A percentile compares a stretch with the other conserved stretches of the same genome.
These are phyloP conservation scores for Machimus rusticus DNA, from an alignment of 2,888 invertebrate genomes.

Conservation along the genomic window DNA sequence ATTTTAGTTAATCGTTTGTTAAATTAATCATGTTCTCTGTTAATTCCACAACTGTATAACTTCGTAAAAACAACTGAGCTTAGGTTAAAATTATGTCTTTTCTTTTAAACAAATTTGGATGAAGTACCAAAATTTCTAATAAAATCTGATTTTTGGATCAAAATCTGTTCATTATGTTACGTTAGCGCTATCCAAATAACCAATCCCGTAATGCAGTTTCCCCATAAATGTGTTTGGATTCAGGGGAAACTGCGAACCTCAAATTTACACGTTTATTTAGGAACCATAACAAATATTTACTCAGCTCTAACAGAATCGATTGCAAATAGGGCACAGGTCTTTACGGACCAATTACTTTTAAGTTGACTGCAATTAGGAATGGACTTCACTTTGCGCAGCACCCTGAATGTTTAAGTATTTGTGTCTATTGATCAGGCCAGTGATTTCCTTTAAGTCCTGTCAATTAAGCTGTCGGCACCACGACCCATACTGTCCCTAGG, in stretches of 20 bases:
- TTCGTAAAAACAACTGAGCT: too few species aligned
- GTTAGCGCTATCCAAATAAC: neutral
- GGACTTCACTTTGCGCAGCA: neutral
- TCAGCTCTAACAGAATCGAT: neutral
- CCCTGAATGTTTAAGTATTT: neutral
- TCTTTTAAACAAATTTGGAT: too few species aligned
- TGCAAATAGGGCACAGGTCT: neutral
- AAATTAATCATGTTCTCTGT: too few species aligned
- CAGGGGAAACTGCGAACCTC: neutral
- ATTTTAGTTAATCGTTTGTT: too few species aligned
- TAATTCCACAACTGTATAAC: too few species aligned
- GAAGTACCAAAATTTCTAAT: neutral
- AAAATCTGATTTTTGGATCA: neutral
- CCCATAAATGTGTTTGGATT: neutral
- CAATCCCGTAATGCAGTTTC: neutral
- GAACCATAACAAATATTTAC: neutral
- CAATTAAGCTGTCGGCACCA: neutral
- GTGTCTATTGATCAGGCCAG: neutral
- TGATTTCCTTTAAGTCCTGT: neutral
- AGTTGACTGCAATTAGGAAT: neutral
- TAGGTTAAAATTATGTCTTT: too few species aligned
- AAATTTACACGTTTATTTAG: neutral
- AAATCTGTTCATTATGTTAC: neutral
- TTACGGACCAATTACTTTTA: neutral
- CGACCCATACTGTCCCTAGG: neutral